phyloP scores from a whole-genome alignment of 2,888 invertebrate species.

The Lordiphosa fenestrarum region DNA sequence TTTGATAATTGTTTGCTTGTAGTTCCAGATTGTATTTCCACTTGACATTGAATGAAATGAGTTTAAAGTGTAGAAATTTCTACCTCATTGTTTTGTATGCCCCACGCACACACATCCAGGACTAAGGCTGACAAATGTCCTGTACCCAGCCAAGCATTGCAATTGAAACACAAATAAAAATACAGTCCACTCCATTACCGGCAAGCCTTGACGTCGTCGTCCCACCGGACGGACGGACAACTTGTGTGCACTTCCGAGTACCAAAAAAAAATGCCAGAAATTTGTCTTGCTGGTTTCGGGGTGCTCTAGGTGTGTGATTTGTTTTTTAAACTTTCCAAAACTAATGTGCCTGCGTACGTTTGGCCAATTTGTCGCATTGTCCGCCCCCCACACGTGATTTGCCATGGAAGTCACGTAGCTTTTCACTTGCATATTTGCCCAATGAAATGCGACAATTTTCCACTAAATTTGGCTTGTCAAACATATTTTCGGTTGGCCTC shows the following conservation, averaged over 20 bases:
- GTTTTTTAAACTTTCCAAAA: constrained; percentile 66
- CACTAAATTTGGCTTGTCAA: constrained; percentile 72
- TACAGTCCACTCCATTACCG: constrained; percentile 78
- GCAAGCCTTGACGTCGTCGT: constrained; percentile 23
- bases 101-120: constrained; percentile 18
- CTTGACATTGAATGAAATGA: constrained; percentile 7
- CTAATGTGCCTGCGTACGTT: constrained; percentile 21
- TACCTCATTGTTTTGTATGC: constrained; percentile 15
- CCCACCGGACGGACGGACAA: constrained; percentile 9
- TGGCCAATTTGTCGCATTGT: constrained; percentile 64
- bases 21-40: constrained; percentile 1
- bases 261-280: constrained; percentile 48
- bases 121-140: constrained; percentile 50
- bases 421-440: constrained; percentile 66
- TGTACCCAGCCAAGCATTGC: constrained; percentile 14
- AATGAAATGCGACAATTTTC: constrained; percentile 75
- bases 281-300: constrained; percentile 53
- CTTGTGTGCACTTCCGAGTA: constrained; percentile 53
- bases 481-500: constrained; percentile 53
- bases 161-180: constrained; percentile 54
- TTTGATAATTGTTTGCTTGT: not conserved
- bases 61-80: too few relatives aligned
- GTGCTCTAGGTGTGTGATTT: constrained; percentile 59
- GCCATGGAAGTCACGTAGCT: constrained; percentile 66
- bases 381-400: constrained; percentile 19